phyloP scores from a whole-genome alignment of 1,140 invertebrate genomes.

The Trichonephila clavipes region DNA sequence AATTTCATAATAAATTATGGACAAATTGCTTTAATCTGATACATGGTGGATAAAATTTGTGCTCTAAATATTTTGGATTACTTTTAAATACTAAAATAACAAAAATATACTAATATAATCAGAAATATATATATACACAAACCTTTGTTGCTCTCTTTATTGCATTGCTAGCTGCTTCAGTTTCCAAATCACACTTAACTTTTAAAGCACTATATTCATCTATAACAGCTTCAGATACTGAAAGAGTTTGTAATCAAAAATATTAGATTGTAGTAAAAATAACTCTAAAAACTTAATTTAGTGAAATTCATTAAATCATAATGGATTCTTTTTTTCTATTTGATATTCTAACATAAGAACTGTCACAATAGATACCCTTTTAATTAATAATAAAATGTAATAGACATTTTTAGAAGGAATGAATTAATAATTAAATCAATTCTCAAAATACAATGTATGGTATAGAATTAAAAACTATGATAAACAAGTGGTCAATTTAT shows the following conservation, averaged over 20 bases:
- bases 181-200: constrained; percentile 64
- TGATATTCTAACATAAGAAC: too few species aligned
- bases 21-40: too few species aligned
- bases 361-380: background rate
- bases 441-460: too few species aligned
- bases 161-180: constrained; percentile 61
- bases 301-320: background rate
- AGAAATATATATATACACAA: background rate
- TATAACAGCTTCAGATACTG: constrained; percentile 65
- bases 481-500: too few species aligned
- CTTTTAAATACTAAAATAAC: too few species aligned
- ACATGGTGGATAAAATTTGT: too few species aligned
- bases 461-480: too few species aligned
- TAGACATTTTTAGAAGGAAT: background rate
- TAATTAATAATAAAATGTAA: background rate
- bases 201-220: constrained; percentile 66
- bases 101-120: too few species aligned
- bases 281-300: too few species aligned
- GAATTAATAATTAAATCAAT: background rate
- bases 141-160: constrained; percentile 66
- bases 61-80: too few species aligned
- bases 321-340: background rate
- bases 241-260: background rate
- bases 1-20: too few species aligned
- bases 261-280: background rate